Evolutionary conservation across 1,140 invertebrate genomes (phyloP), one percentile per base, ranked within the genome.

Genomic region (Nasonia giraulti): DNA sequence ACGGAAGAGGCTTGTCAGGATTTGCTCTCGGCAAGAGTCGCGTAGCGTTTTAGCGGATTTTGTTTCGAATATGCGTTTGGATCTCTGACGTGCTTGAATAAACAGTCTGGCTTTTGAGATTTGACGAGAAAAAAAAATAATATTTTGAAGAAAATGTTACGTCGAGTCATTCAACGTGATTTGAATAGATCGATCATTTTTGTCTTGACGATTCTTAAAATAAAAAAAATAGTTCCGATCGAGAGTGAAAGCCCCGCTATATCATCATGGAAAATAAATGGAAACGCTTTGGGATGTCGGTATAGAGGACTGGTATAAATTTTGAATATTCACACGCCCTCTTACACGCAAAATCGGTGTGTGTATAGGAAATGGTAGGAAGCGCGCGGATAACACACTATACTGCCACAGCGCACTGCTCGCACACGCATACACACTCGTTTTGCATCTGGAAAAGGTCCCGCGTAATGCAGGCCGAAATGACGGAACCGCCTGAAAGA

Each of bases 401-500:
- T 76, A 50, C 40, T 27, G 10, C 4, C 2, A 0, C 20, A 40
- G 20, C 3, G 23, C 11, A 20, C 4, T 33, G 80, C 80, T 14
- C 33, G 27, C 27, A 1, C 27, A 10, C 80, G 14, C 33, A 17
- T 10, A n/a, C 31, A 23, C 55, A 79, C 37, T 71, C 44, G 37
- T 66, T 79, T 80, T 75, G 75, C 47, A 75, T 80, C 78, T 74
- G n/a, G 77, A 20, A 86, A 68, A 86, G 76, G 68, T 23, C 82
- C 17, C 79, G 37, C 44, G 82, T 86, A 83, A 82, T 84, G 85
- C 79, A 82, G 79, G 44, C 66, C 78, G 73, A 86, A 84, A 90
- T 90, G 89, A 91, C 89, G 87, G 88, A 89, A 89, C 88, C 86
- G 87, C 88, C 86, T 91, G 90, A 91, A 91, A 91, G 90, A 91